Base-by-base conservation (phyloP, 2,113 vertebrate genomes). In the Chloebia gouldiae region DNA sequence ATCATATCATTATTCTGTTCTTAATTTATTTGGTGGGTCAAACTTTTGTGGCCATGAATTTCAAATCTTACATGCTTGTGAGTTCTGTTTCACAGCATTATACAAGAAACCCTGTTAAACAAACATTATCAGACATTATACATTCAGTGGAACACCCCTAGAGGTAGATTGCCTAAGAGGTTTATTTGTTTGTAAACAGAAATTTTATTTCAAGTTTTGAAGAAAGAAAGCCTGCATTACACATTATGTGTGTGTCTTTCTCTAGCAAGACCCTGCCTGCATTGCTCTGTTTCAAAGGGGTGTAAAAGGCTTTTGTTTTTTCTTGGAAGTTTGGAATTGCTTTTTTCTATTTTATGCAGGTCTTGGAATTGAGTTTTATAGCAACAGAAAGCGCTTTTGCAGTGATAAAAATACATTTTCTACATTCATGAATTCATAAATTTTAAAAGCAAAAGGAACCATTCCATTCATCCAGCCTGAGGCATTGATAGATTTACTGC, bases 401-500 rank as follows among this genome's bases (percentile, higher is more conserved):
- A 49, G 35, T 60, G 47, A 84, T 64, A 92, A 88, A 90, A 95
- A 71, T 81, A 75, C 22, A 54, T 90, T 81, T 88, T 68, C 82
- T 77, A 49, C 54, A 53, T 86, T 90, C 49, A 64, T 47, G 33
- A 71, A 94, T 88, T 92, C 76, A 78, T 94, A 82, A 64, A 88
- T 91, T 93, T 88, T 73, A 75, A 75, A 47, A 93, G 80, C 60
- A 91, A 71, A 90, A 75, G 30, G 39, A 86, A 51, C 60, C 35
- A 64, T 78, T 88, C n/a, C 33, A 60, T 81, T 91, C 60, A 78
- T 39, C 72, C 77, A 70, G 80, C 86, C 83, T 47, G 42, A 81
- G 82, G 82, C 88, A 86, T 6, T 77, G 95, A 88, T 59, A 90
- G 86, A 92, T 93, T 92, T 92, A 93, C 86, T 73, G 76, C 86